These are phyloP conservation scores for western clawed frog (Xenopus tropicalis) DNA, from an alignment of 2,113 vertebrate genomes.

Conservation along the genomic window DNA sequence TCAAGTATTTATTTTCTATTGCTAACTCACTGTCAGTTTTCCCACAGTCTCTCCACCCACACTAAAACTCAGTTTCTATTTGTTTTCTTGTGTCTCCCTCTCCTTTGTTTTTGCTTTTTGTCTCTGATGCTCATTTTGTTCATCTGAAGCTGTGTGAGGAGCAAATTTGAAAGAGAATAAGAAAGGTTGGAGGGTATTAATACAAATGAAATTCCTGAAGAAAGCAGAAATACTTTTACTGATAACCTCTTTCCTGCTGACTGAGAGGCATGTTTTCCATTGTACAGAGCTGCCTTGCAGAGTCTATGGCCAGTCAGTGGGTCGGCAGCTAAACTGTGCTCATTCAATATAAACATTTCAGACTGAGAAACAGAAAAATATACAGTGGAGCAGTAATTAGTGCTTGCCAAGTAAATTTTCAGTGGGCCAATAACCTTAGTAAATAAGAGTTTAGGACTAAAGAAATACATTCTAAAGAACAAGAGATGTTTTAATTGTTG, in stretches of 20 bases:
- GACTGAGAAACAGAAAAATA: neutral
- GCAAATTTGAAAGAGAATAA: neutral
- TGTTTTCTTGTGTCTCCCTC: neutral
- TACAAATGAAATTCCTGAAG: neutral
- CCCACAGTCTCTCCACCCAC: neutral
- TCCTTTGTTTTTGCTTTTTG: no score
- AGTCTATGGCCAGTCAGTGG: neutral
- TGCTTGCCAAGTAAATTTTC: neutral
- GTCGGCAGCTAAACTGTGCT: slow-evolving; percentile 4
- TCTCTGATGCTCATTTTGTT: neutral
- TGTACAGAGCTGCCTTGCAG: neutral
- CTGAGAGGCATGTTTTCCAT: neutral
- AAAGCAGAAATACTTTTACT: neutral
- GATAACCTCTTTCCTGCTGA: neutral
- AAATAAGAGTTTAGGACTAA: neutral
- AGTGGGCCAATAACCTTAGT: neutral
- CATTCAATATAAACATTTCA: slow-evolving; percentile 1
- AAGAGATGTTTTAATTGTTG: neutral
- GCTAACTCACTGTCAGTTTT: neutral
- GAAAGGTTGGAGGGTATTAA: neutral
- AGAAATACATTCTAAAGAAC: neutral
- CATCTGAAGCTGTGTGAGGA: neutral
- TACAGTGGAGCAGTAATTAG: neutral
- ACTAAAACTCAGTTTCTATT: neutral
- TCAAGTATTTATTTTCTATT: neutral